phyloP scores from a whole-genome alignment of 2,888 invertebrate genomes.

The Dryobotodes eremita region DNA sequence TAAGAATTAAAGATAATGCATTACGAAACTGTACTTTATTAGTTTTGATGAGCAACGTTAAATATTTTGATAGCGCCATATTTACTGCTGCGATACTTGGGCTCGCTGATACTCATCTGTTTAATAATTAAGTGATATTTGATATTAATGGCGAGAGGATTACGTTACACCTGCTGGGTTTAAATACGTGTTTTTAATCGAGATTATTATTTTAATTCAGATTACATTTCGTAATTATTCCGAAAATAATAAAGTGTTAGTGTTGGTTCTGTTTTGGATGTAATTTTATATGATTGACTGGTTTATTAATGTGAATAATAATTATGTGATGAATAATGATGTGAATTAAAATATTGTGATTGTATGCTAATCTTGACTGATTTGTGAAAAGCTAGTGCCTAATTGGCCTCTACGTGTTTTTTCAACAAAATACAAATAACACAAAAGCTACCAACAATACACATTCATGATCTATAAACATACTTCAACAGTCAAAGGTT shows the following conservation, averaged over 20 bases:
- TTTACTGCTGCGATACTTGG: slow-evolving; percentile 54
- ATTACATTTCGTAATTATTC: slow-evolving; percentile 6
- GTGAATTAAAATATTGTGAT: background rate
- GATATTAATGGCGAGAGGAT: slow-evolving; percentile 62
- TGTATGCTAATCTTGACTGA: background rate
- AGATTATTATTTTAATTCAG: slow-evolving; percentile 9
- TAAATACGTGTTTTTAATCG: slow-evolving; percentile 41
- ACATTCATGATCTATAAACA: slow-evolving; percentile 15
- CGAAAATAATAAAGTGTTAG: background rate
- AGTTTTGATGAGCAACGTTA: slow-evolving; percentile 64
- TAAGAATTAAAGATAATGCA: slow-evolving; percentile 72
- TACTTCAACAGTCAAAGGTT: slow-evolving; percentile 4
- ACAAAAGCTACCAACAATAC: slow-evolving; percentile 1
- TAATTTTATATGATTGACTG: background rate
- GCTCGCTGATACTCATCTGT: slow-evolving; percentile 40
- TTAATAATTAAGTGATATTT: slow-evolving; percentile 67
- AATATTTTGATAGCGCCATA: slow-evolving; percentile 65
- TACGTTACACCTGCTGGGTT: slow-evolving; percentile 45
- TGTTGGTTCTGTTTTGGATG: background rate
- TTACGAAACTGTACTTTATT: slow-evolving; percentile 68
- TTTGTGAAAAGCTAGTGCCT: background rate
- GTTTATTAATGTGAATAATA: background rate
- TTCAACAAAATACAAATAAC: background rate
- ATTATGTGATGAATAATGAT: background rate
- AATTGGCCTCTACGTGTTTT: background rate